These are phyloP conservation scores for Epinephelus cyanopodus DNA, from an alignment of 2,113 vertebrate genomes.

Conservation along the genomic window DNA sequence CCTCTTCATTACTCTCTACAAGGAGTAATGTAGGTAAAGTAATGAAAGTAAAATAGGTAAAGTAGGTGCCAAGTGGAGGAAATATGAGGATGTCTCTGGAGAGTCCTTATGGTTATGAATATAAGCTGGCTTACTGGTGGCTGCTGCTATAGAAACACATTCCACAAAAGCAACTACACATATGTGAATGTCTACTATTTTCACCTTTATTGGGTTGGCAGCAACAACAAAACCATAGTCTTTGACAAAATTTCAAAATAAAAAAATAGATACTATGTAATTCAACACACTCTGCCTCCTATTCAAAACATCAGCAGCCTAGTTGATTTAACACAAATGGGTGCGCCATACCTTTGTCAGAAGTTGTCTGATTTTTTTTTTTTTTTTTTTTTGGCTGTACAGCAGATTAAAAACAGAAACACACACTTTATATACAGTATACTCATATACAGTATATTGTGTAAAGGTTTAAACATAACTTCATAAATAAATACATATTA, in stretches of 20 bases:
- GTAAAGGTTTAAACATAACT: constrained; percentile 74
- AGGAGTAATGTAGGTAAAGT: too few species aligned
- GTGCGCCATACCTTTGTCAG: constrained; percentile 59
- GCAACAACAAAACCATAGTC: constrained; percentile 82
- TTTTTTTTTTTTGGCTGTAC: constrained; percentile 56
- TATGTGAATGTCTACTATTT: constrained; percentile 62
- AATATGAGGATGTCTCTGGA: background rate
- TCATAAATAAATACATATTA: constrained; percentile 78
- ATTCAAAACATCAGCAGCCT: constrained; percentile 76
- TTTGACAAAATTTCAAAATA: constrained; percentile 84
- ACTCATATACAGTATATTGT: constrained; percentile 70
- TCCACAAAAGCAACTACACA: constrained; percentile 47
- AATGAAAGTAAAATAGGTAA: too few species aligned
- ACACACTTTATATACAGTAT: constrained; percentile 75
- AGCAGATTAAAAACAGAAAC: constrained; percentile 75
- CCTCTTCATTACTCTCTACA: constrained; percentile 1
- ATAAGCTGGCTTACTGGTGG: background rate
- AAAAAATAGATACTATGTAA: constrained; percentile 84
- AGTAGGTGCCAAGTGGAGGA: background rate
- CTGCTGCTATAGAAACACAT: background rate
- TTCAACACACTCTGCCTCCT: constrained; percentile 71
- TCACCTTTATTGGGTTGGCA: constrained; percentile 85
- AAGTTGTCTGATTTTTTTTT: constrained; percentile 28
- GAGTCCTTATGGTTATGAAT: background rate
- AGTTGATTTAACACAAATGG: constrained; percentile 71